These are phyloP conservation scores for Jaculus jaculus DNA, from an alignment of 2,113 vertebrate genomes.

Conservation along the genomic window DNA sequence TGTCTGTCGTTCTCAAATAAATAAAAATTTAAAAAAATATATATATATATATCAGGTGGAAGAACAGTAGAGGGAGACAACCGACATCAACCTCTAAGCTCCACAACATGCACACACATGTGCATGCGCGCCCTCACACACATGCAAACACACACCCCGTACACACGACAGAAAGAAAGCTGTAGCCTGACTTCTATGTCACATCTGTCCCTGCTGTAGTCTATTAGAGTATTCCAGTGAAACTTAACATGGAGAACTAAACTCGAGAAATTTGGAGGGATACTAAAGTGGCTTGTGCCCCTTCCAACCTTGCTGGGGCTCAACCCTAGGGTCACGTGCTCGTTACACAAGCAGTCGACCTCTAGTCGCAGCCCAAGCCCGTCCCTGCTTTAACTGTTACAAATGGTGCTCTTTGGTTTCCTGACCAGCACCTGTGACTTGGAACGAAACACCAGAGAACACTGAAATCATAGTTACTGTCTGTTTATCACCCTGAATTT, in stretches of 20 bases:
- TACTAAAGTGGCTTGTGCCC: not conserved
- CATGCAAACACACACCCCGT: too few species aligned
- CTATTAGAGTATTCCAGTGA: not conserved
- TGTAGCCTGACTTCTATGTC: not conserved
- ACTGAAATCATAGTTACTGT: not conserved
- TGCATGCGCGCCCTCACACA: too few species aligned
- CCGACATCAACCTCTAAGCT: too few species aligned
- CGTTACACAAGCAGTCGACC: not conserved
- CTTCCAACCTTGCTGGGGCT: not conserved
- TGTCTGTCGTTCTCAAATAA: too few species aligned
- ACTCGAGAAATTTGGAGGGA: not conserved
- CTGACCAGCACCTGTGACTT: not conserved
- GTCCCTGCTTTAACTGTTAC: not conserved
- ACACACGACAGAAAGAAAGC: too few species aligned
- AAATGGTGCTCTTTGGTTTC: not conserved
- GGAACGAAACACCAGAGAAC: not conserved
- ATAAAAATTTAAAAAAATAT: too few species aligned
- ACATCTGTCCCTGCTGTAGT: not conserved
- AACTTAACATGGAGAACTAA: constrained; percentile 26
- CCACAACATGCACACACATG: too few species aligned
- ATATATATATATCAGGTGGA: too few species aligned
- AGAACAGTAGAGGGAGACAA: too few species aligned
- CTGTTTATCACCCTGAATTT: not conserved
- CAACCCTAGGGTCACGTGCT: not conserved
- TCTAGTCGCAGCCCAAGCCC: not conserved